Base-by-base conservation (phyloP, 2,797 vertebrate genomes). In the Betta splendens region DNA sequence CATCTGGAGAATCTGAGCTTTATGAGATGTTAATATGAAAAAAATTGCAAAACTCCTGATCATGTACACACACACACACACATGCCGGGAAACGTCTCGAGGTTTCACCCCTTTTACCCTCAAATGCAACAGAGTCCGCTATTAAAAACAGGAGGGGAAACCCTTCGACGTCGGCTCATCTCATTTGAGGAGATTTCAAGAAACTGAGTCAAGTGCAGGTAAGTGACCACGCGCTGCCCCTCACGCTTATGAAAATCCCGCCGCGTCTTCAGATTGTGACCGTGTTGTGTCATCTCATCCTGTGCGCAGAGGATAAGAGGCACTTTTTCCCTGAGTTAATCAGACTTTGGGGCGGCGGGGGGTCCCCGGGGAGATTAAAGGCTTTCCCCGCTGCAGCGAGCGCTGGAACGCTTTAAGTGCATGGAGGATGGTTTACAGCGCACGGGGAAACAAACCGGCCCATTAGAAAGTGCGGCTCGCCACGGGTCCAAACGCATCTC, bases 91-190 rank as follows among this genome's bases (percentile, higher is more conserved):
- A 48, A 13, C 18, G 13, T 12, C 2, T 0, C 29, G 13, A 29
- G 16, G 11, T 36, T 33, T 60, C 17, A 11, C 31, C 29, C 3
- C 6, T 0, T 37, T 40, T 46, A n/a, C n/a, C 9, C 9, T 40
- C 36, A 64, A 62, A 69, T 12, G 37, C 17, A 9, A n/a, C 16
- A 57, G 32, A 32, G 7, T 33, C 12, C 15, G 32, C 13, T 33
- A 33, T 15, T 33, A 7, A 33, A 6, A 33, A 3, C 32, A 33
- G 13, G 32, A 33, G 31, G 31, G 11, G 31, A 15, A 12, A 32
- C 11, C 11, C 4, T 32, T 33, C 33, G 15, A 33, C 11, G 3
- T 31, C 31, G 11, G 29, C 29, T 31, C 31, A 31, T 12, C 29
- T 31, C 12, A 31, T 31, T 31, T n/a, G n/a, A n/a, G n/a, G n/a